phyloP scores from a whole-genome alignment of 2,888 invertebrate genomes.

The Leptopilina drosophilae region DNA sequence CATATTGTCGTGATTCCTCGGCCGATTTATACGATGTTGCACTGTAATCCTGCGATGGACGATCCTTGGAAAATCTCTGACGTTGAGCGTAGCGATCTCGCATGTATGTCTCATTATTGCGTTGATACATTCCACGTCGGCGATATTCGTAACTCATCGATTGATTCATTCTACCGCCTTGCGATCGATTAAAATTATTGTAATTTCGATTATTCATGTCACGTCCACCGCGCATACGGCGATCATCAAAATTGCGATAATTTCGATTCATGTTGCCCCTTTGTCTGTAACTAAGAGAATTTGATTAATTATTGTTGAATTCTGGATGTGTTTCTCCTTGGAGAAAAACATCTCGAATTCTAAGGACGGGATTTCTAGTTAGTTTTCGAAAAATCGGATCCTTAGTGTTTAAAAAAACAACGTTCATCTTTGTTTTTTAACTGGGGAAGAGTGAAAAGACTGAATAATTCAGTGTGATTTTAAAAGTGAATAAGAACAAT shows the following conservation, averaged over 20 bases:
- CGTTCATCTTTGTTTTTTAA: too few relatives aligned
- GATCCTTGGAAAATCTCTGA: conserved; percentile 28
- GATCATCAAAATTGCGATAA: conserved; percentile 30
- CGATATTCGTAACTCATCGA: conserved; percentile 23
- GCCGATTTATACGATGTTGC: conserved; percentile 2
- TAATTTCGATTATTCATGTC: conserved; percentile 28
- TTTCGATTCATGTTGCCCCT: conserved; percentile 35
- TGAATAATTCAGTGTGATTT: too few relatives aligned
- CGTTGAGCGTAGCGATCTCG: conserved; percentile 13
- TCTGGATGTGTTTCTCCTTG: not conserved
- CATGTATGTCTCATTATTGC: conserved; percentile 11
- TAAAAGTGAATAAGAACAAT: too few relatives aligned
- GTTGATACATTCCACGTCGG: conserved; percentile 20
- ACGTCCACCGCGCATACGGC: conserved; percentile 20
- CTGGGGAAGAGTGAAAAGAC: too few relatives aligned
- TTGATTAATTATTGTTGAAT: not conserved
- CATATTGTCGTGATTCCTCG: not conserved
- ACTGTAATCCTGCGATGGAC: conserved; percentile 33
- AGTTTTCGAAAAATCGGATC: too few relatives aligned
- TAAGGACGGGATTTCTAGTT: not conserved
- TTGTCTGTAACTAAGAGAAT: conserved; percentile 29
- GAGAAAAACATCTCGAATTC: not conserved
- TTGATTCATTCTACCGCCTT: conserved; percentile 23
- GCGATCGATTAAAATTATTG: conserved; percentile 25
- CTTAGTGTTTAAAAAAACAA: too few relatives aligned